Evolutionary conservation across 2,797 vertebrate species (phyloP).

Genomic region (Anolis apletophallus): DNA sequence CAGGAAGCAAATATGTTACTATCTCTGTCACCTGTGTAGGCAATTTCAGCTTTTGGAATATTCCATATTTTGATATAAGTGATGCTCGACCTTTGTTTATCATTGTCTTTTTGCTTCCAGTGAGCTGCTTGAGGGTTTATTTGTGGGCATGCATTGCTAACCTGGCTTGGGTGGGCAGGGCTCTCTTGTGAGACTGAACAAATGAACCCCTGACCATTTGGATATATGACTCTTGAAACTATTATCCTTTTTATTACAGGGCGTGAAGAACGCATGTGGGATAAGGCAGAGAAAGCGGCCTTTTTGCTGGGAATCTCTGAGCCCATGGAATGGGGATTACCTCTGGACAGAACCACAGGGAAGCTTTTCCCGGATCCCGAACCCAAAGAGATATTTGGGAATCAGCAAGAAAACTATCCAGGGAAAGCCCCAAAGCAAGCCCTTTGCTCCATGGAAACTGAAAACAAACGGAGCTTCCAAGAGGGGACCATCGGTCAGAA

Average conservation of each 20-base stretch:
- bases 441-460: background rate
- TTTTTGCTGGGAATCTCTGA: constrained; percentile 2
- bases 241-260: constrained; percentile 1
- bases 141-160: background rate
- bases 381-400: background rate
- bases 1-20: too few species aligned
- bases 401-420: background rate
- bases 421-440: background rate
- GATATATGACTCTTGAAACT: background rate
- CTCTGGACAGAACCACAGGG: background rate
- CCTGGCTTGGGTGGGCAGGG: background rate
- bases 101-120: background rate
- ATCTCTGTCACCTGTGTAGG: too few species aligned
- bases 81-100: background rate
- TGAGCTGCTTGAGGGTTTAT: too few species aligned
- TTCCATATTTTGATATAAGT: too few species aligned
- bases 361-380: background rate
- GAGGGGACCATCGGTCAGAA: background rate
- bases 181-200: background rate
- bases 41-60: too few species aligned
- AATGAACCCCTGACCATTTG: background rate
- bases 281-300: background rate
- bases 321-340: constrained; percentile 19
- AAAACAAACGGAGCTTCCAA: background rate
- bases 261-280: background rate